A percentile compares a stretch with the other conserved stretches of the same genome.
Conservation (phyloP, 2,888 invertebrate genomes). For the Axea sp. region DNA sequence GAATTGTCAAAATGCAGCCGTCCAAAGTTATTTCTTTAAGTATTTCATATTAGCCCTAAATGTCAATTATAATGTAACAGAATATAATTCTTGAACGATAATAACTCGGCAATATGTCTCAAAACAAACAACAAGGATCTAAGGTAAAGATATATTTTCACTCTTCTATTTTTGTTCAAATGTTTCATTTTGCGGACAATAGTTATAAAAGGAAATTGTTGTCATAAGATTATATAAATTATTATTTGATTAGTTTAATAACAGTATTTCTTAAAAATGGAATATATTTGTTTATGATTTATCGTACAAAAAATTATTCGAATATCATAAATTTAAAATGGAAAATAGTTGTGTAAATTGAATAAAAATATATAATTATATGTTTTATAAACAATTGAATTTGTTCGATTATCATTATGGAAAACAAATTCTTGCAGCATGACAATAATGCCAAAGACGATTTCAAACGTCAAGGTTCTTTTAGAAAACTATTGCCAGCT, state of each 20-base stretch:
- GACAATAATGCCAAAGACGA: conserved; percentile 74
- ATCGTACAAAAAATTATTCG: too few species aligned
- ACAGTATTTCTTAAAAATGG: too few species aligned
- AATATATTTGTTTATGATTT: too few species aligned
- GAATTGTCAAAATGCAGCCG: conserved; percentile 48
- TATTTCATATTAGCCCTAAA: conserved; percentile 6
- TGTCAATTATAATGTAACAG: conserved; percentile 42
- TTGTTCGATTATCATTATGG: too few species aligned
- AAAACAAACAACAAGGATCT: conserved; percentile 17
- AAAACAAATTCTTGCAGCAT: conserved; percentile 62
- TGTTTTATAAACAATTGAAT: background rate
- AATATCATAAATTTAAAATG: too few species aligned
- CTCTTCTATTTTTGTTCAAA: background rate
- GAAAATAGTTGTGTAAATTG: background rate
- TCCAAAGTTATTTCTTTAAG: conserved; percentile 32
- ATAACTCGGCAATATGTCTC: conserved; percentile 25
- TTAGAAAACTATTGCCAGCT: conserved; percentile 81
- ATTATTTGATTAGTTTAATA: too few species aligned
- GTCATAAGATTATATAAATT: too few species aligned
- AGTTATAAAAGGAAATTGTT: too few species aligned
- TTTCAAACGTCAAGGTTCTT: conserved; percentile 81
- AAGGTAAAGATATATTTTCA: conserved; percentile 19
- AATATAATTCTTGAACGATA: background rate
- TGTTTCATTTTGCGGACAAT: background rate
- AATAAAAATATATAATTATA: background rate